A percentile compares a stretch with the other conserved stretches of the same genome.
phyloP scores from a whole-genome alignment of 2,797 vertebrate species.

The Bryconaethiops microstoma region DNA sequence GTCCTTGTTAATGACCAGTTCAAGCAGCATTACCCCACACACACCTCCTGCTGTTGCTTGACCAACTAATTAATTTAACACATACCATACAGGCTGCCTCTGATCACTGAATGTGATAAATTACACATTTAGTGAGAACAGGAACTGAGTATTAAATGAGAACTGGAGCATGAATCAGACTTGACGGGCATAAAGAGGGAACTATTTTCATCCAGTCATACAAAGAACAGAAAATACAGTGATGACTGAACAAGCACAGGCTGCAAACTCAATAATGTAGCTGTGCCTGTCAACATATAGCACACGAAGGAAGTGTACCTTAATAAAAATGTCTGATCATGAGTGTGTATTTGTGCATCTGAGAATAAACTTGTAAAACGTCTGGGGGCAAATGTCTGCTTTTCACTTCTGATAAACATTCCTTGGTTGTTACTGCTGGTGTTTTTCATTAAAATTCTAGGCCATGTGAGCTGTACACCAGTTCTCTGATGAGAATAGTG shows the following conservation, averaged over 20 bases:
- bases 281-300: neutral
- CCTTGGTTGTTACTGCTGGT: neutral
- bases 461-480: neutral
- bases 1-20: conserved; percentile 28
- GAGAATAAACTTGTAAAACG: neutral
- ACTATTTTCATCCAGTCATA: neutral
- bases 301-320: too few relatives aligned
- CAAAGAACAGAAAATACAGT: neutral
- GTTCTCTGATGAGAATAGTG: conserved; percentile 41
- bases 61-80: conserved; percentile 13
- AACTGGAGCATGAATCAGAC: neutral
- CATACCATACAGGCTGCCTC: neutral
- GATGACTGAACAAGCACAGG: neutral
- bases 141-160: conserved; percentile 21
- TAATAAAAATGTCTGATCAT: too few relatives aligned
- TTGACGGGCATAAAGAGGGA: neutral
- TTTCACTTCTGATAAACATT: neutral
- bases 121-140: neutral
- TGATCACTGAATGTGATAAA: conserved; percentile 16
- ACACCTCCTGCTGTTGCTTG: conserved; percentile 23
- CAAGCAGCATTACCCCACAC: conserved; percentile 12
- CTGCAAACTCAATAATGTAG: neutral
- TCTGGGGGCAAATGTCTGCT: neutral
- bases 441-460: neutral
- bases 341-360: neutral